Conservation (phyloP, 2,113 vertebrate species). For the Larimichthys crocea region DNA sequence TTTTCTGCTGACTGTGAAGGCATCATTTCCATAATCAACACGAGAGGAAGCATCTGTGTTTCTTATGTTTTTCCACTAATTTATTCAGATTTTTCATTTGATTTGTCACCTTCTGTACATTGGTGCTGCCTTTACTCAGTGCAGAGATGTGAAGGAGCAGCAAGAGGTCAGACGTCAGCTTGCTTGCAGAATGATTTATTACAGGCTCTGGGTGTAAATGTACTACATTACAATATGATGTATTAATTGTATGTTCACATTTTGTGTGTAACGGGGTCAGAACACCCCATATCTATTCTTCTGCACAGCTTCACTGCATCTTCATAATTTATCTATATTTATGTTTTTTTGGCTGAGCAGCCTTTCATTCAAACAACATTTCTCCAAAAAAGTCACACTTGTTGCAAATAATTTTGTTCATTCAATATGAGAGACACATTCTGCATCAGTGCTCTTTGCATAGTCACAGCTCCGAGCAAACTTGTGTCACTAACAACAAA, state of each 20-base stretch:
- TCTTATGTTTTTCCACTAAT: neutral
- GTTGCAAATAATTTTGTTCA: conserved; percentile 55
- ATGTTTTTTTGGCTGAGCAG: conserved; percentile 37
- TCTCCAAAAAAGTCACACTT: conserved; percentile 43
- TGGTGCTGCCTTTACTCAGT: neutral
- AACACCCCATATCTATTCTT: neutral
- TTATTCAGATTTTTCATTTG: neutral
- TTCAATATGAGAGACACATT: conserved; percentile 54
- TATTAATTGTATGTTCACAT: neutral
- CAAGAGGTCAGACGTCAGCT: neutral
- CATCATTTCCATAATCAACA: neutral
- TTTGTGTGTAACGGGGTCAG: neutral
- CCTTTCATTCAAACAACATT: conserved; percentile 50
- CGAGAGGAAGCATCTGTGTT: neutral
- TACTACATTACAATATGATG: neutral
- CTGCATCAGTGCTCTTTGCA: conserved; percentile 54
- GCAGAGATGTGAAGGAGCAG: conserved; percentile 1
- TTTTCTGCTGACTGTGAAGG: neutral
- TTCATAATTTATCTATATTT: conserved; percentile 43
- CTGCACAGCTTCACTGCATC: conserved; percentile 19
- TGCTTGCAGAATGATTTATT: neutral
- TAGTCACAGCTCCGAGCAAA: conserved; percentile 59
- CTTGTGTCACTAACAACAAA: conserved; percentile 73
- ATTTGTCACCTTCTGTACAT: neutral
- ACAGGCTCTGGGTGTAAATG: neutral